A percentile compares a stretch with the other conserved stretches of the same genome.
Conservation (phyloP, 37 sponge, comb jelly and placozoan species). For the Haliclona indistincta region DNA sequence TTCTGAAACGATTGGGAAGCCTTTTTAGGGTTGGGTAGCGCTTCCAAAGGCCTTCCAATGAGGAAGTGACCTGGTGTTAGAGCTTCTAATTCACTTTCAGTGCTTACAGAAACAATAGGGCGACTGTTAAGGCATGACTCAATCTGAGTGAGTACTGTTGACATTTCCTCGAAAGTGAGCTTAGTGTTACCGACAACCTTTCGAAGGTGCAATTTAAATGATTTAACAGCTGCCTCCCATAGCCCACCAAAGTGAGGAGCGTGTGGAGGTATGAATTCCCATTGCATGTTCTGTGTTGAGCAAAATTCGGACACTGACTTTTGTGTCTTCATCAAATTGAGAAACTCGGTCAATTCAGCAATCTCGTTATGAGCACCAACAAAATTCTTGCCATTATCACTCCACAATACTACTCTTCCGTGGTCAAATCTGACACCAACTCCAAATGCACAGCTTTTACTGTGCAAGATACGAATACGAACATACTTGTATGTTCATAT, state of each 20-base stretch:
- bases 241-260: slow-evolving; percentile 40
- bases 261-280: slow-evolving; percentile 31
- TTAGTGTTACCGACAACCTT: slow-evolving; percentile 1
- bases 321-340: slow-evolving; percentile 9
- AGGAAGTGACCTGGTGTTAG: slow-evolving; percentile 56
- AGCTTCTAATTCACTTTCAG: slow-evolving; percentile 18
- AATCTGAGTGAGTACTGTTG: slow-evolving; percentile 1
- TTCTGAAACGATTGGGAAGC: not conserved
- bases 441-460: slow-evolving; percentile 44
- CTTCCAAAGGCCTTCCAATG: slow-evolving; percentile 28
- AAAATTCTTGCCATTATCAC: slow-evolving; percentile 63
- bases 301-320: slow-evolving; percentile 23
- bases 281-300: slow-evolving; percentile 10
- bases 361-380: slow-evolving; percentile 14
- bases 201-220: not conserved
- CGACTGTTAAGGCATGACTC: slow-evolving; percentile 27
- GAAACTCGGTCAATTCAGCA: slow-evolving; percentile 17
- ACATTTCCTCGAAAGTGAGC: slow-evolving; percentile 2
- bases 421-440: slow-evolving; percentile 28
- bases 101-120: not conserved
- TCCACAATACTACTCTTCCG: slow-evolving; percentile 28
- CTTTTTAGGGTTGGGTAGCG: slow-evolving; percentile 4
- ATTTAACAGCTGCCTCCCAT: no score
- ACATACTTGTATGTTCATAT: no score
- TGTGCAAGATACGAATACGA: slow-evolving; percentile 29